These are phyloP conservation scores for Dimorphilus gyrociliatus DNA, from an alignment of 2,888 invertebrate species.

Conservation along the genomic window DNA sequence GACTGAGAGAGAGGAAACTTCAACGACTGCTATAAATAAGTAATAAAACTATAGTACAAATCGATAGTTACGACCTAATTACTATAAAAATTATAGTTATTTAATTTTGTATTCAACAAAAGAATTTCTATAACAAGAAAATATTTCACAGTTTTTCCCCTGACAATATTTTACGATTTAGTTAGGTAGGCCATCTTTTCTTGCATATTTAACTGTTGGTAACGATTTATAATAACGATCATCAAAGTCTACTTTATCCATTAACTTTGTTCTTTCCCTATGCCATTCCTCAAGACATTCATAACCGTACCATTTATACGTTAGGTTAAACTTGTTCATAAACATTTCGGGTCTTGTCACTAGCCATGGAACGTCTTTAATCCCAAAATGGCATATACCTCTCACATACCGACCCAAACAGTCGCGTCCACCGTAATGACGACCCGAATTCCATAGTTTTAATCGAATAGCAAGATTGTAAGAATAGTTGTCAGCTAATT, in stretches of 20 bases:
- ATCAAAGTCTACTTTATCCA: slow-evolving; percentile 5
- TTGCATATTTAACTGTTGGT: slow-evolving; percentile 11
- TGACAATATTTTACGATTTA: background rate
- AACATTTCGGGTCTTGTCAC: slow-evolving; percentile 17
- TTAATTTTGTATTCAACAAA: too few species aligned
- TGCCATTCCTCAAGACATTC: slow-evolving; percentile 27
- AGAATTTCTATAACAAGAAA: background rate
- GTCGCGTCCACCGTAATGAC: slow-evolving; percentile 8
- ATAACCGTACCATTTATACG: slow-evolving; percentile 18
- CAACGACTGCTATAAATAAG: too few species aligned
- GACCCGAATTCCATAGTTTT: slow-evolving; percentile 12
- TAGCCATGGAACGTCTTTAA: slow-evolving; percentile 17
- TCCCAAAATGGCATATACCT: slow-evolving; percentile 26
- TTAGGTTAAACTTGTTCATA: slow-evolving; percentile 26
- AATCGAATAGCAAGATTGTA: slow-evolving; percentile 8
- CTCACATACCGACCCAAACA: slow-evolving; percentile 22
- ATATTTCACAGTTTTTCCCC: background rate
- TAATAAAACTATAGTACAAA: too few species aligned
- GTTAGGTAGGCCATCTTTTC: slow-evolving; percentile 8
- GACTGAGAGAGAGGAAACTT: too few species aligned
- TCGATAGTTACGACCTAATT: too few species aligned
- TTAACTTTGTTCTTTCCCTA: slow-evolving; percentile 15
- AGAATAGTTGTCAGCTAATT: slow-evolving; percentile 11
- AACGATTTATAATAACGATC: slow-evolving; percentile 8
- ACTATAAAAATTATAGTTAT: too few species aligned